Conservation (phyloP, 2,888 invertebrate genomes). For the Zhengitettix transpicula region DNA sequence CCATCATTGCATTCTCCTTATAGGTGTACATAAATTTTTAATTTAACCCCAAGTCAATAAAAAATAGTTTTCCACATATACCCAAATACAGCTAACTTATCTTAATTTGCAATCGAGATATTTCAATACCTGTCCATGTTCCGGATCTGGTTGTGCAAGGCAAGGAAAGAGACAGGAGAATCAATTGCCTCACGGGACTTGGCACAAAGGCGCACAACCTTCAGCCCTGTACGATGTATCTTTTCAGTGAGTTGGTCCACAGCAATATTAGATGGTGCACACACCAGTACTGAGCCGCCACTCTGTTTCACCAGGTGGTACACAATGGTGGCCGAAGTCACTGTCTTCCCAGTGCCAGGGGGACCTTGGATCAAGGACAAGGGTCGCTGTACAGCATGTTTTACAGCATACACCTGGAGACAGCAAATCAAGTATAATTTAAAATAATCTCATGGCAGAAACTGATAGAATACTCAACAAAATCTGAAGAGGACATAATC, state of each 20-base stretch:
- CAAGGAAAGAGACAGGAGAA: constrained; percentile 90
- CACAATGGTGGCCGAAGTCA: constrained; percentile 97
- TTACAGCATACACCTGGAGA: constrained; percentile 82
- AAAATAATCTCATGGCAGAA: too few relatives aligned
- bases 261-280: constrained; percentile 97
- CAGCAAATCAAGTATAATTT: neutral
- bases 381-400: constrained; percentile 91
- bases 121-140: constrained; percentile 60
- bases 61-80: too few relatives aligned
- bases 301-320: constrained; percentile 93
- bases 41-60: too few relatives aligned
- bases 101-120: too few relatives aligned
- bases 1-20: too few relatives aligned
- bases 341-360: constrained; percentile 96
- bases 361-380: constrained; percentile 94
- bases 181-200: constrained; percentile 97
- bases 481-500: too few relatives aligned
- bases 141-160: constrained; percentile 92
- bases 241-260: constrained; percentile 98
- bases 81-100: too few relatives aligned
- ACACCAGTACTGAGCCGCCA: constrained; percentile 82
- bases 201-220: constrained; percentile 84
- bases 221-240: constrained; percentile 91
- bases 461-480: too few relatives aligned
- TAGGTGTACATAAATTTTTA: too few relatives aligned